Evolutionary conservation across 2,888 invertebrate genomes (phyloP), one percentile per base, ranked within the genome.

Genomic region (Mystacides longicornis): DNA sequence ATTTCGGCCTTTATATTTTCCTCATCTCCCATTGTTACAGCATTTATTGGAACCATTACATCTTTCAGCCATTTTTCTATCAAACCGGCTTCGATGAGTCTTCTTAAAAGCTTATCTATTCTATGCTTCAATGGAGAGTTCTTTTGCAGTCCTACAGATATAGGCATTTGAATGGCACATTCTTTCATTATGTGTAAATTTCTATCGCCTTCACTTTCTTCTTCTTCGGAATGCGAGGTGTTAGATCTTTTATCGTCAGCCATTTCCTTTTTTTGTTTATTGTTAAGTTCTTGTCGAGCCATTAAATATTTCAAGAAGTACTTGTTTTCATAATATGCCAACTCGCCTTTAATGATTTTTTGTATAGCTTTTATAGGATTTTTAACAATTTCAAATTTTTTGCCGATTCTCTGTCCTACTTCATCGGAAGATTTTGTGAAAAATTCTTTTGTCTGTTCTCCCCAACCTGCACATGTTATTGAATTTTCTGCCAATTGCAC

Each of bases 101-200:
- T 74, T 62, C 81, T 73, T 43, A 91, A 77, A 63, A 85, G 79
- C 62, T 77, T 74, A 67, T 90, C 87, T 19, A 86, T 79, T 58
- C 80, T 72, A 0, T 81, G 78, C 65, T 87, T 89, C 3, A 90
- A 68, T 0, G 89, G 87, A 0, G 90, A 89, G 68, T 91, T 89
- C 65, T 86, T 90, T 64, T 88, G 87, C 64, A 91, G 78, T 0
- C 89, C 91, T 58, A 92, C 75, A 0, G 89, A 87, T 51, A 91
- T 81, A 0, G 91, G 91, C 79, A 89, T 87, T 62, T 85, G 82
- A 3, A 91, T 82, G 0, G 86, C 81, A 67, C 92, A 92, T 60
- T 89, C 85, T 2, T 77, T 74, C 91, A 92, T 92, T 9, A 92
- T 86, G 64, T 92, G 91, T 53, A 92, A 69, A 67, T 80, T 80